Evolutionary conservation across 2,113 vertebrate genomes (phyloP).

Genomic region (Poeciliopsis prolifica): DNA sequence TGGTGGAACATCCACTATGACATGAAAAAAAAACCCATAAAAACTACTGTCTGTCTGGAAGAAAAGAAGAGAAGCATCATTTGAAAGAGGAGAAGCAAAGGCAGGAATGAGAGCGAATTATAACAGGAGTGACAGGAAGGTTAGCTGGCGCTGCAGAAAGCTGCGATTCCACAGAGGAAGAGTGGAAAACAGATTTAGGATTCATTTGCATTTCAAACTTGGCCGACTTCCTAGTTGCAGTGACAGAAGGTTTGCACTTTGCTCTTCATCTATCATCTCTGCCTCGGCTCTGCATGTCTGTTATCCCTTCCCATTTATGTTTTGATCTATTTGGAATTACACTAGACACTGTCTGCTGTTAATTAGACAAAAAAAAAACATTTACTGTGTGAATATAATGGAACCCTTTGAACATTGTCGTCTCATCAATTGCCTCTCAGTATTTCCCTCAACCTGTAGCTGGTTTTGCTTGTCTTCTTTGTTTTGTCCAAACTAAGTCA

Average conservation of each 20-base stretch:
- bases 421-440: too few relatives aligned
- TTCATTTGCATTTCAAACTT: constrained; percentile 73
- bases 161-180: constrained; percentile 48
- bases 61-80: neutral
- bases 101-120: constrained; percentile 35
- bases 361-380: neutral
- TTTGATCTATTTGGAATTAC: neutral
- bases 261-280: constrained; percentile 1
- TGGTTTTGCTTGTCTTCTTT: too few relatives aligned
- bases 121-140: constrained; percentile 45
- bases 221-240: constrained; percentile 21
- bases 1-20: constrained; percentile 3
- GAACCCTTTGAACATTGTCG: neutral
- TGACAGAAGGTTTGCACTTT: constrained; percentile 40
- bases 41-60: neutral
- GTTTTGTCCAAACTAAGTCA: too few relatives aligned
- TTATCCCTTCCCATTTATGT: neutral
- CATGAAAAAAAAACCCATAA: neutral
- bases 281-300: neutral
- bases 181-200: constrained; percentile 54
- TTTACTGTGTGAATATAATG: neutral
- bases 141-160: constrained; percentile 32
- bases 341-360: neutral
- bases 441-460: too few relatives aligned
- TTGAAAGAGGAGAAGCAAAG: neutral